Evolutionary conservation across 2,888 invertebrate species (phyloP).

Genomic region (Dinocampus coccinellae): DNA sequence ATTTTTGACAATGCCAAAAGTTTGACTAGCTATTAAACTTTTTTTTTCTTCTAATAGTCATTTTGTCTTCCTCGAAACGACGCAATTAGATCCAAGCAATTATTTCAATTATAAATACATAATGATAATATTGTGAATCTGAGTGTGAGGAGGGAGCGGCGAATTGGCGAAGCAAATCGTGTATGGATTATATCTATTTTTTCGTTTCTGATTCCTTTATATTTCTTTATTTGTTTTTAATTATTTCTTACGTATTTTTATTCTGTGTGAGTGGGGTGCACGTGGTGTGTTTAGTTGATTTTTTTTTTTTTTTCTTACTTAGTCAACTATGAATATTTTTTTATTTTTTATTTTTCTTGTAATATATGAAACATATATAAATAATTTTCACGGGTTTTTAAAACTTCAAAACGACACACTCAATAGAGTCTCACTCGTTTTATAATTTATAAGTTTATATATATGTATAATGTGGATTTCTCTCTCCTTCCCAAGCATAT

Average conservation of each 20-base stretch:
- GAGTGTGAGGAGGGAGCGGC: neutral
- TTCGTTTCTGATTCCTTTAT: neutral
- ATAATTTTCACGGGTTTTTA: neutral
- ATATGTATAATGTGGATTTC: neutral
- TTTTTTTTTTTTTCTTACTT: neutral
- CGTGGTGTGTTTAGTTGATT: neutral
- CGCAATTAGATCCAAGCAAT: constrained; percentile 6
- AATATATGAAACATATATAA: neutral
- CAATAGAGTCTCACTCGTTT: neutral
- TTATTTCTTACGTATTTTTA: neutral
- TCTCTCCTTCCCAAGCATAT: neutral
- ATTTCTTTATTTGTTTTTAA: neutral
- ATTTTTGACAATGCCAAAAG: neutral
- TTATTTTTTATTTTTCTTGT: neutral
- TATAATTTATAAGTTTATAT: neutral
- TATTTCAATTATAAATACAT: constrained; percentile 14
- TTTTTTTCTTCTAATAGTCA: neutral
- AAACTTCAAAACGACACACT: neutral
- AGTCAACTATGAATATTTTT: neutral
- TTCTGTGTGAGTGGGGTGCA: neutral
- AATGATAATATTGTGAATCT: constrained; percentile 7
- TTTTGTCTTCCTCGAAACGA: neutral
- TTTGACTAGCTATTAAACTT: neutral
- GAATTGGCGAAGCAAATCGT: constrained; percentile 9
- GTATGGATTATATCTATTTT: neutral